Evolutionary conservation across 2,797 vertebrate genomes (phyloP).

Genomic region (Karalla daura): DNA sequence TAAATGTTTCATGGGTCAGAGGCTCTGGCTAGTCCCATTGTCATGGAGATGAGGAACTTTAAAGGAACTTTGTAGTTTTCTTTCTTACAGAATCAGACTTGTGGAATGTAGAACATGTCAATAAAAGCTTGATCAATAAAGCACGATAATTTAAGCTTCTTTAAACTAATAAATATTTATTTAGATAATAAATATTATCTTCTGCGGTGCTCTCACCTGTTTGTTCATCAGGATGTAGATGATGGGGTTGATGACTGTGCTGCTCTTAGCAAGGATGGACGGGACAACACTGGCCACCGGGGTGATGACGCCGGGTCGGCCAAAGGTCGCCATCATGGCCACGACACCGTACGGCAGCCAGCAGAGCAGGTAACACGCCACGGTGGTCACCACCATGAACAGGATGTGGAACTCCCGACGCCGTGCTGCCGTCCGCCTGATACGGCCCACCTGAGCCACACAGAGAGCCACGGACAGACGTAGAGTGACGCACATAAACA

Average conservation of each 20-base stretch:
- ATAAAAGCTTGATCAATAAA: too few species aligned
- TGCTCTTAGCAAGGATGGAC: conserved; percentile 85
- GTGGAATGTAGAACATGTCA: too few species aligned
- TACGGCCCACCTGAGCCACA: conserved; percentile 76
- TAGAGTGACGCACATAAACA: too few species aligned
- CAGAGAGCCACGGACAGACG: too few species aligned
- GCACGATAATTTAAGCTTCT: too few species aligned
- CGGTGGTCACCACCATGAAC: conserved; percentile 83
- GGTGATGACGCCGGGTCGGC: conserved; percentile 75
- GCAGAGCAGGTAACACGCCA: conserved; percentile 82
- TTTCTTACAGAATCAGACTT: too few species aligned
- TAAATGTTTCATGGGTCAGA: too few species aligned
- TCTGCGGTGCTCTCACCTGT: conserved; percentile 58
- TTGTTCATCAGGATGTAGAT: conserved; percentile 88
- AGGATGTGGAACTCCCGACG: conserved; percentile 82
- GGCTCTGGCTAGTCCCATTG: too few species aligned
- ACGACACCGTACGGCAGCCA: conserved; percentile 85
- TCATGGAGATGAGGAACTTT: too few species aligned
- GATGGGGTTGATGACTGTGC: conserved; percentile 84
- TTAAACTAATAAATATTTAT: too few species aligned
- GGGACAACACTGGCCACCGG: conserved; percentile 78
- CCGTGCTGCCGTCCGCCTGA: conserved; percentile 75
- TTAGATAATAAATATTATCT: too few species aligned
- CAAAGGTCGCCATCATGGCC: conserved; percentile 82
- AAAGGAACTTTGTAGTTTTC: too few species aligned